A percentile compares a stretch with the other conserved stretches of the same genome.
Conservation (phyloP, 2,888 invertebrate species). For the Drosophila eohydei region DNA sequence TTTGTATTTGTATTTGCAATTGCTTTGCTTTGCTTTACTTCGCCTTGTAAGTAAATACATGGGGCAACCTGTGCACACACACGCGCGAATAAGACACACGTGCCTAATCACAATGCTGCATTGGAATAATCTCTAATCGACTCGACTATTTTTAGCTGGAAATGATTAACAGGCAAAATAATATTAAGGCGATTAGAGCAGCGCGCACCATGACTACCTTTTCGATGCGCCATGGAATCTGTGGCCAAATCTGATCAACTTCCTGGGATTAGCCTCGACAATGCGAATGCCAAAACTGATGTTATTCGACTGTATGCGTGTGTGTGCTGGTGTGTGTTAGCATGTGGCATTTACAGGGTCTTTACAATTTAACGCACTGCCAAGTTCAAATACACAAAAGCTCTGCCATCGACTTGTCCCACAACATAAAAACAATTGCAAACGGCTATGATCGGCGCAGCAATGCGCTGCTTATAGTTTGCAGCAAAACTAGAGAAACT, state of each 20-base stretch:
- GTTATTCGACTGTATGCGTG: conserved; percentile 18
- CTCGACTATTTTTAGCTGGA: conserved; percentile 59
- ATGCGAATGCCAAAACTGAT: conserved; percentile 44
- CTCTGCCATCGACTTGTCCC: conserved; percentile 54
- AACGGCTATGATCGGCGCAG: neutral
- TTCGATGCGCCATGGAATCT: conserved; percentile 58
- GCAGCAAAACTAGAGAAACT: too few relatives aligned
- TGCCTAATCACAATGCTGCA: conserved; percentile 76
- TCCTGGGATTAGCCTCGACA: conserved; percentile 69
- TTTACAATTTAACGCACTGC: conserved; percentile 78
- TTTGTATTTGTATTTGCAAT: conserved; percentile 69
- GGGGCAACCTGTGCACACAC: conserved; percentile 21
- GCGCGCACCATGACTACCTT: conserved; percentile 17
- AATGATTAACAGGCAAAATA: conserved; percentile 50
- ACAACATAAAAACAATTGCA: conserved; percentile 32
- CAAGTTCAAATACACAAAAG: conserved; percentile 79
- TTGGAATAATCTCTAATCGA: conserved; percentile 67
- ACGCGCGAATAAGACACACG: conserved; percentile 51
- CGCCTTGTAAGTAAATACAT: conserved; percentile 61
- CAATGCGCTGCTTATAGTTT: neutral
- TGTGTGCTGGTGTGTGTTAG: conserved; percentile 24
- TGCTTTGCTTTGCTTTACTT: conserved; percentile 51
- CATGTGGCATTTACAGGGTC: conserved; percentile 61
- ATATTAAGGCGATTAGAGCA: conserved; percentile 35
- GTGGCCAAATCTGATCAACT: conserved; percentile 69